Evolutionary conservation across 2,113 vertebrate species (phyloP).

Genomic region (Echinops telfairi): DNA sequence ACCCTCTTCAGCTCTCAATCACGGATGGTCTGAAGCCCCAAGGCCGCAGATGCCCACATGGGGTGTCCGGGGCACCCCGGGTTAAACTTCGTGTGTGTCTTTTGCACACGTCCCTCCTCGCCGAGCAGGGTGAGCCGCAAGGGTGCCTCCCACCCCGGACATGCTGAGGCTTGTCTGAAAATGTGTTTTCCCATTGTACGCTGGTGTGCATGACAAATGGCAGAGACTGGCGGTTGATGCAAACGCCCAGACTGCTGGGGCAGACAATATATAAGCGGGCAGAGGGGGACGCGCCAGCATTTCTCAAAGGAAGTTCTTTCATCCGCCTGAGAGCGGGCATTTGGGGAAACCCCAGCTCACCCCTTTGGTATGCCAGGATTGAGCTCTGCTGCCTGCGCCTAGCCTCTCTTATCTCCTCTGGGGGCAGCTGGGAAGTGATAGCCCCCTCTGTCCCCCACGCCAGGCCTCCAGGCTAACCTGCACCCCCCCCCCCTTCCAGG

Average conservation of each 20-base stretch:
- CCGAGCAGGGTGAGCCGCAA: constrained; percentile 43
- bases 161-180: constrained; percentile 78
- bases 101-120: constrained; percentile 70
- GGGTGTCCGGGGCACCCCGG: constrained; percentile 35
- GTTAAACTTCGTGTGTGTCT: constrained; percentile 47
- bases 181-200: constrained; percentile 74
- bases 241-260: constrained; percentile 77
- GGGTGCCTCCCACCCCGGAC: constrained; percentile 50
- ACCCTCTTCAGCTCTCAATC: constrained; percentile 66
- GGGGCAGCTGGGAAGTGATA: neutral
- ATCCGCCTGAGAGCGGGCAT: constrained; percentile 45
- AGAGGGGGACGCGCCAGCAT: constrained; percentile 64
- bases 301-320: constrained; percentile 76
- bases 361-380: constrained; percentile 56
- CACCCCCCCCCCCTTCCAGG: neutral
- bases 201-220: constrained; percentile 77
- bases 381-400: constrained; percentile 34
- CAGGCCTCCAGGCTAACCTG: neutral
- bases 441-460: neutral
- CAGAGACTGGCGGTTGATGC: constrained; percentile 70
- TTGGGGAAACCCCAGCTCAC: constrained; percentile 67
- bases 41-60: constrained; percentile 22
- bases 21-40: neutral
- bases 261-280: constrained; percentile 72
- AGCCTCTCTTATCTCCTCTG: neutral